A percentile compares a stretch with the other conserved stretches of the same genome.
Evolutionary conservation across 2,113 vertebrate genomes (phyloP).

Genomic region (Lasiurus cinereus): DNA sequence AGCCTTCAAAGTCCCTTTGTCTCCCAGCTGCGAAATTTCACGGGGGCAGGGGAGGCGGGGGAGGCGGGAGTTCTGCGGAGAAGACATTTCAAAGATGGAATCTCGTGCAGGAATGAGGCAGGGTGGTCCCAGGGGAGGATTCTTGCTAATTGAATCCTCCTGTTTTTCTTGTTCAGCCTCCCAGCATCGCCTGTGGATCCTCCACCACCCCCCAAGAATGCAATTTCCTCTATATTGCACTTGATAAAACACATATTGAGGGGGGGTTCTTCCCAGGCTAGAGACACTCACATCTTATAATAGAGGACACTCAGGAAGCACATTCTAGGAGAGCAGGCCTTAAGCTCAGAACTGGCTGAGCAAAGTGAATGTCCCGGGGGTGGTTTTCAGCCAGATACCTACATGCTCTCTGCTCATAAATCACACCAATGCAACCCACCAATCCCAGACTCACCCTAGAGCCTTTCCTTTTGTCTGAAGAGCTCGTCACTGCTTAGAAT

Average conservation of each 20-base stretch:
- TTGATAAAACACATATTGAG: conserved; percentile 62
- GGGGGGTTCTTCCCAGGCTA: background rate
- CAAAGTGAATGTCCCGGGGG: background rate
- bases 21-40: conserved; percentile 78
- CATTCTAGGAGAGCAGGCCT: background rate
- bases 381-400: background rate
- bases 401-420: background rate
- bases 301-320: background rate
- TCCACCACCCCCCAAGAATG: conserved; percentile 1
- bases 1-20: conserved; percentile 66
- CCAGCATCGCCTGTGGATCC: background rate
- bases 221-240: background rate
- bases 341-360: background rate
- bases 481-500: background rate
- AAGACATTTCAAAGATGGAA: conserved; percentile 80
- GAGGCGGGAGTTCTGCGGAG: background rate
- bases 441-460: background rate
- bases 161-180: conserved; percentile 52
- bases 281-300: conserved; percentile 6
- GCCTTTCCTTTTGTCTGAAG: background rate
- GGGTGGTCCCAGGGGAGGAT: conserved; percentile 43
- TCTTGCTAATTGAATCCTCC: conserved; percentile 77
- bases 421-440: background rate
- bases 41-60: background rate
- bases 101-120: conserved; percentile 69